Evolutionary conservation across 2,113 vertebrate genomes (phyloP), one percentile per base, ranked within the genome.

Genomic region (Heptranchias perlo): DNA sequence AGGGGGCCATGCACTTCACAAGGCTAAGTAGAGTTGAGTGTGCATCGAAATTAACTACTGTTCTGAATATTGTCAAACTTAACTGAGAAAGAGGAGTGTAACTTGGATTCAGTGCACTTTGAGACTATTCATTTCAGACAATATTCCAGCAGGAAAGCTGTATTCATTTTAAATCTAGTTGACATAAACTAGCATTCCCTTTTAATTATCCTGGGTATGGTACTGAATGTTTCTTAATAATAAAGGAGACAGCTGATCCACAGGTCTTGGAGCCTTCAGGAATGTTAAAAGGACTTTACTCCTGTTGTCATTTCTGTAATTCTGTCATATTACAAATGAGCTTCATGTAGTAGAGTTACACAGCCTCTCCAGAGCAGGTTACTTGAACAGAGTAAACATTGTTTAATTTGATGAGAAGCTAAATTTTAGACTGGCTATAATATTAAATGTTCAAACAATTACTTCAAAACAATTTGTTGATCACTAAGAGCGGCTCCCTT

Each of bases 401-500:
- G 3, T 3, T 89, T 54, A 89, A 18, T 35, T 92, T 93, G 35
- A 62, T 2, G 89, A 21, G n/a, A 61, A 61, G 18, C 35, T 64
- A 44, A 54, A 3, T 18, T 94, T 10, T 65, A 49, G 39, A 25
- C 47, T 44, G 21, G 23, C 39, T 21, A 6, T 28, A 31, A 25
- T 49, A n/a, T 67, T 47, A 67, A 49, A 49, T 95, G 64, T 28
- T 93, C 23, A 94, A 47, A 67, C n/a, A 1, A 14, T 47, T 39
- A 58, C 62, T 94, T 94, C 44, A 49, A 0, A 49, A 1, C 39
- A 69, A 35, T 11, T 62, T 69, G 44, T 18, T 31, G 65, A 52
- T 52, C 65, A 49, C 65, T 73, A 31, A 73, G 28, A 31, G 44
- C 5, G 16, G 44, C 4, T 69, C 49, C 96, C 97, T 61, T 31